Conservation (phyloP, 2,113 vertebrate species). For the Pogonocichla stellata region DNA sequence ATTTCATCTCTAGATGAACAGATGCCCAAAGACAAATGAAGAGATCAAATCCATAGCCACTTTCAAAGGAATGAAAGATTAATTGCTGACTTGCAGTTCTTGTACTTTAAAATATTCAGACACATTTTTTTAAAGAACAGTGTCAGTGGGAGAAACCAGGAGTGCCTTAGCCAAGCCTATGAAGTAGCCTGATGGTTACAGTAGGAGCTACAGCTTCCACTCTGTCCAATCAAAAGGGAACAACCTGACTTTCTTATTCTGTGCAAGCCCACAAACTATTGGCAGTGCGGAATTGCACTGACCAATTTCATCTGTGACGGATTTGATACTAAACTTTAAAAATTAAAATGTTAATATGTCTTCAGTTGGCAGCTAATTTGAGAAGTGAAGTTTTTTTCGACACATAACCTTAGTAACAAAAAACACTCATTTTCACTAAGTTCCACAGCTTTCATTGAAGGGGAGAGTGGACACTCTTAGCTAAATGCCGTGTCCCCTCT, state of each 20-base stretch:
- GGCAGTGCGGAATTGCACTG: background rate
- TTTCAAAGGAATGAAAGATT: background rate
- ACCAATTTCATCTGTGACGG: background rate
- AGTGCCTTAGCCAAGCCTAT: background rate
- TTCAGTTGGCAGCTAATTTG: background rate
- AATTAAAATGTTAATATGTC: background rate
- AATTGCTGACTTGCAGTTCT: background rate
- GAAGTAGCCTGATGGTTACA: background rate
- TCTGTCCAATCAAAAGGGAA: accelerated
- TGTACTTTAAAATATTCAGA: background rate
- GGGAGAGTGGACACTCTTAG: background rate
- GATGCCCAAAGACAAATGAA: background rate
- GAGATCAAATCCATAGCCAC: background rate
- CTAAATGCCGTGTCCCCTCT: background rate
- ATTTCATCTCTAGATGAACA: background rate
- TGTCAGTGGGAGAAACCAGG: background rate
- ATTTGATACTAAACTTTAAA: background rate
- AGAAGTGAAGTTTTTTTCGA: background rate
- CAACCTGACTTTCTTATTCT: background rate
- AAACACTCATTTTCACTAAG: background rate
- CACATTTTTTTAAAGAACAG: accelerated
- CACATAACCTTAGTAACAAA: background rate
- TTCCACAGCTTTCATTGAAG: background rate
- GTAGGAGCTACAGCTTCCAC: background rate
- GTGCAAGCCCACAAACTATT: background rate